Percentiles rank a stretch among this genome's conserved stretches.
Conservation (phyloP, 2,797 vertebrate species). For the Petrocephalus schoutedeni region DNA sequence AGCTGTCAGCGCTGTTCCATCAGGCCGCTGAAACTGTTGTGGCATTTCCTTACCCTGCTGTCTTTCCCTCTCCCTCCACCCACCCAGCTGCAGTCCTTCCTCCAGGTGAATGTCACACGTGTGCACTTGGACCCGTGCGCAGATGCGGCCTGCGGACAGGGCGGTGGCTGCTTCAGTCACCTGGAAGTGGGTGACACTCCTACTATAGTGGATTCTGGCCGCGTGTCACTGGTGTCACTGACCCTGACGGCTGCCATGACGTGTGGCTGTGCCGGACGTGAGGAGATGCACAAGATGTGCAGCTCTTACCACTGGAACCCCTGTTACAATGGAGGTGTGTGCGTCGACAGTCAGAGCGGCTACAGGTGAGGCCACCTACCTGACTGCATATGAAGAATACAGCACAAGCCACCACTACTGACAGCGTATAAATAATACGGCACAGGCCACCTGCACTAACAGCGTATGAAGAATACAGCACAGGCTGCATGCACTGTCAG, state of each 20-base stretch:
- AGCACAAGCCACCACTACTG: neutral
- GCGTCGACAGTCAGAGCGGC: conserved; percentile 71
- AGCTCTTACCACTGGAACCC: conserved; percentile 69
- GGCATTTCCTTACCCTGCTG: neutral
- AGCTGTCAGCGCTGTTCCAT: neutral
- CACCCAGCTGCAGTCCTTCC: conserved; percentile 71
- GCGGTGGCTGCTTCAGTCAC: conserved; percentile 55
- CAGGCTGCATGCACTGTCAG: neutral
- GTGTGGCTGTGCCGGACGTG: conserved; percentile 65
- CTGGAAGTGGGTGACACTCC: conserved; percentile 62
- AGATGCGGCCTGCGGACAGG: conserved; percentile 54
- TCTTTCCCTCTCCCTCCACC: neutral
- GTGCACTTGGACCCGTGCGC: conserved; percentile 72
- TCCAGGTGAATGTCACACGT: conserved; percentile 67
- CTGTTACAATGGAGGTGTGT: conserved; percentile 76
- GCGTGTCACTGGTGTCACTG: conserved; percentile 67
- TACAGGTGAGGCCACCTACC: conserved; percentile 67
- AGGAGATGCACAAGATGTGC: conserved; percentile 69
- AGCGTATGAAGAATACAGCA: neutral
- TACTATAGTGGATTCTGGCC: conserved; percentile 64
- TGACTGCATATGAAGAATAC: neutral
- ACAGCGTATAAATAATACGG: neutral
- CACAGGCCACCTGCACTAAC: neutral
- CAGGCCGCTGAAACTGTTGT: neutral
- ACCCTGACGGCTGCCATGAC: conserved; percentile 50